Conservation (phyloP, 2,113 vertebrate species). For the rat (Rattus norvegicus) region GRCr8 NC_086027.1:72146501-72147000, state of each 20-base stretch:
- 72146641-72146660: not conserved
- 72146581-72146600: too few species aligned
- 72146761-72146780: not conserved
- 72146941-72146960: not conserved
- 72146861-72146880: not conserved
- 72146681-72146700: too few species aligned
- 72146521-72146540: too few species aligned
- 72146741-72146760: not conserved
- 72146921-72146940: not conserved
- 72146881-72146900: not conserved
- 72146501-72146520: too few species aligned
- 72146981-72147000: not conserved
- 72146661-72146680: not conserved
- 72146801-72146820: not conserved
- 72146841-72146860: not conserved
- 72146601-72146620: too few species aligned
- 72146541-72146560: not conserved
- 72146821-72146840: not conserved
- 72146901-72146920: not conserved
- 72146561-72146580: too few species aligned
- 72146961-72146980: not conserved
- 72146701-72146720: not conserved
- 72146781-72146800: not conserved
- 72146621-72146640: accelerated
- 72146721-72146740: not conserved